Conservation (phyloP, 2,113 vertebrate species). For the Anoura caudifer region DNA sequence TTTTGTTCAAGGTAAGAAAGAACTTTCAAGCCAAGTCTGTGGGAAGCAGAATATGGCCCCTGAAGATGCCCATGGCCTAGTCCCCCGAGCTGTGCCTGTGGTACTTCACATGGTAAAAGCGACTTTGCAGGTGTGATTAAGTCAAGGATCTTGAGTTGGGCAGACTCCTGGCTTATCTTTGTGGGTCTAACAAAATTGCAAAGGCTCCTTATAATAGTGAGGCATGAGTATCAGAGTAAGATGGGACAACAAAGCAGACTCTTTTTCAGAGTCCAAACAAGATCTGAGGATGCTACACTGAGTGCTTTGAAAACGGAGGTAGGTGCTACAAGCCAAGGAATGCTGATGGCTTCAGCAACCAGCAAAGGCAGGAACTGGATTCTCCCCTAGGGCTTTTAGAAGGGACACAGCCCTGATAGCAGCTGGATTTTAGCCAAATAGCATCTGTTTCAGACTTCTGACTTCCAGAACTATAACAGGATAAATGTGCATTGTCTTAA, state of each 20-base stretch:
- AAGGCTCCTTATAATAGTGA: background rate
- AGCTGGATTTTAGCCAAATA: background rate
- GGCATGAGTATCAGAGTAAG: background rate
- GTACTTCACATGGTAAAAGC: background rate
- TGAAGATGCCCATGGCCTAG: background rate
- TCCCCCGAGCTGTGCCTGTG: background rate
- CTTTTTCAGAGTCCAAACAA: background rate
- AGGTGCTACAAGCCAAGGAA: background rate
- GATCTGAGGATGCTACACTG: rapidly evolving
- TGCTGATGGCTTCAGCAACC: background rate
- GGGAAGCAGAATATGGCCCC: background rate
- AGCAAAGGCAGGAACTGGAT: background rate
- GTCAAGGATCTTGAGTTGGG: background rate
- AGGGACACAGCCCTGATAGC: background rate
- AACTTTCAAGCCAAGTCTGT: background rate
- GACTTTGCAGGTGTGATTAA: background rate
- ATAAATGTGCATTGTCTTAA: background rate
- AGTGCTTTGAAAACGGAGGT: background rate
- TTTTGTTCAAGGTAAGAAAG: background rate
- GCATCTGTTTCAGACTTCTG: background rate
- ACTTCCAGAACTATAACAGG: background rate
- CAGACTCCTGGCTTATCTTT: background rate
- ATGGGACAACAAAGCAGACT: background rate
- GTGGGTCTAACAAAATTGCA: background rate
- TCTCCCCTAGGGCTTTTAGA: background rate